Percentiles rank a stretch among this genome's conserved stretches.
phyloP scores from a whole-genome alignment of 2,888 invertebrate genomes.

The Cynaeus angustus region DNA sequence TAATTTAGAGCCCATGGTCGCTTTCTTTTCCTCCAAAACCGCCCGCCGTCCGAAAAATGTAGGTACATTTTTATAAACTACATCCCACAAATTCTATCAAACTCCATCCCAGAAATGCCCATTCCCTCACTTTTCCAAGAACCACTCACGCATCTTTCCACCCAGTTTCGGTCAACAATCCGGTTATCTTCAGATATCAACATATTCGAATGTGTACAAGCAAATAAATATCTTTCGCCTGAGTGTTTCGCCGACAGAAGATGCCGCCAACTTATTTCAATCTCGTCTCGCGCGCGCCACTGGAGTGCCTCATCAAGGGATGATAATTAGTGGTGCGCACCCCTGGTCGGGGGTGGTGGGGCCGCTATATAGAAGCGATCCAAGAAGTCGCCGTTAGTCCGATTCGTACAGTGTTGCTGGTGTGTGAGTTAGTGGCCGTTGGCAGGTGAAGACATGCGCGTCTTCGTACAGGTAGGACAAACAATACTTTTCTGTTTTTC shows the following conservation, averaged over 20 bases:
- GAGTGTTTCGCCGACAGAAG: slow-evolving; percentile 61
- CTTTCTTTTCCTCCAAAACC: slow-evolving; percentile 44
- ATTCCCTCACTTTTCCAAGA: not conserved
- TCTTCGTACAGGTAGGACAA: slow-evolving; percentile 63
- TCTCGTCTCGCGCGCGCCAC: slow-evolving; percentile 48
- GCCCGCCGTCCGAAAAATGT: not conserved
- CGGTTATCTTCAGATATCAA: slow-evolving; percentile 55
- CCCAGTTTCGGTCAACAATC: slow-evolving; percentile 49
- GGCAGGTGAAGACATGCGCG: slow-evolving; percentile 64
- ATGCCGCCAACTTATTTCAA: slow-evolving; percentile 59
- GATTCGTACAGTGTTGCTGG: slow-evolving; percentile 57
- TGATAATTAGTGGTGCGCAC: slow-evolving; percentile 62
- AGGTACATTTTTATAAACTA: not conserved
- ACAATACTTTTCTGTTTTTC: slow-evolving; percentile 1
- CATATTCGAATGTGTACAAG: slow-evolving; percentile 59
- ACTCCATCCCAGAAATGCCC: not conserved
- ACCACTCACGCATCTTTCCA: slow-evolving; percentile 18
- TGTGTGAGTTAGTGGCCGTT: slow-evolving; percentile 59
- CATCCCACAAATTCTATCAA: not conserved
- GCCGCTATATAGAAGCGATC: slow-evolving; percentile 63
- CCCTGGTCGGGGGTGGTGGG: slow-evolving; percentile 62
- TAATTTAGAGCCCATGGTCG: too few relatives aligned
- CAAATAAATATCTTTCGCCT: slow-evolving; percentile 58
- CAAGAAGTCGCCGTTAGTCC: slow-evolving; percentile 62
- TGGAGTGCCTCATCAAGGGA: slow-evolving; percentile 36